phyloP scores from a whole-genome alignment of 2,113 vertebrate species.

The Cyprinodon brontotheroides region DNA sequence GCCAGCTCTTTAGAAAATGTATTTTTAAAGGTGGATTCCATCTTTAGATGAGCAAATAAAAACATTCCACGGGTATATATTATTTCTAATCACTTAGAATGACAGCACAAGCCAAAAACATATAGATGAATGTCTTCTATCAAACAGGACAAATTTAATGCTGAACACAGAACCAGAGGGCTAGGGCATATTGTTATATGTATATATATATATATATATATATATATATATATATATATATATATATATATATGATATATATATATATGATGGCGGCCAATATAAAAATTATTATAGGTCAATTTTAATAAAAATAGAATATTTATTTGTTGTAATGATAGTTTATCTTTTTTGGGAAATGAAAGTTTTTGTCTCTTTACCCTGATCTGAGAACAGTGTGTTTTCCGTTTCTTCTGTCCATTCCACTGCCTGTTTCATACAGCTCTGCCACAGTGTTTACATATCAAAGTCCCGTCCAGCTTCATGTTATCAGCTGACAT shows the following conservation, averaged over 20 bases:
- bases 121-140: too few relatives aligned
- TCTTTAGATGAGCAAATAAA: conserved; percentile 24
- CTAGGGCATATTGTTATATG: too few relatives aligned
- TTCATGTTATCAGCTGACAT: conserved; percentile 25
- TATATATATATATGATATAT: conserved; percentile 73
- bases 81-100: conserved; percentile 67
- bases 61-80: conserved; percentile 65
- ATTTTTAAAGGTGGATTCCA: conserved; percentile 49
- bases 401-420: conserved; percentile 39
- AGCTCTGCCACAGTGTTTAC: conserved; percentile 48
- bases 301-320: conserved; percentile 55
- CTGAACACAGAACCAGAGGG: too few relatives aligned
- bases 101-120: conserved; percentile 80
- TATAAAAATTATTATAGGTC: conserved; percentile 69
- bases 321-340: conserved; percentile 65
- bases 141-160: too few relatives aligned
- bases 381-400: conserved; percentile 11
- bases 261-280: conserved; percentile 72
- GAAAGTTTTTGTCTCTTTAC: conserved; percentile 33
- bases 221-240: too few relatives aligned
- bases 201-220: too few relatives aligned
- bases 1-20: conserved; percentile 33
- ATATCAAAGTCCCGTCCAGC: conserved; percentile 31
- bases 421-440: conserved; percentile 41
- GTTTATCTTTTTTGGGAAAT: conserved; percentile 48